Evolutionary conservation across 2,888 invertebrate genomes (phyloP).

Genomic region (Lamellibrachia satsuma): DNA sequence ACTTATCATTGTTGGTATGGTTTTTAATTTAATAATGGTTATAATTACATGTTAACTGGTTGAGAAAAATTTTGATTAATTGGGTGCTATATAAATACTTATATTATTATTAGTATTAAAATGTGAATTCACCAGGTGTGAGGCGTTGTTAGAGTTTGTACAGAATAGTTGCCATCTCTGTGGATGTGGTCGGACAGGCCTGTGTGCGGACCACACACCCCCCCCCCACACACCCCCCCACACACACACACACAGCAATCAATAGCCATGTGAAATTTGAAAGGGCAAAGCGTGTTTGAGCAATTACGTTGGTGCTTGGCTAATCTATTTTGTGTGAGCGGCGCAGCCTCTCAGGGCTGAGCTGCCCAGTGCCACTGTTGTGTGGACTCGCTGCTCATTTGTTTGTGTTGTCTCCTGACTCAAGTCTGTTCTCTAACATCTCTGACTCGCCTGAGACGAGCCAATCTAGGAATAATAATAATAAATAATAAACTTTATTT

Average conservation of each 20-base stretch:
- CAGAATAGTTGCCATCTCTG: neutral
- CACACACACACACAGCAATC: neutral
- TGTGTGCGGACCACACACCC: no score
- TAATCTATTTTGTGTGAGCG: neutral
- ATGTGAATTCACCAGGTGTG: no score
- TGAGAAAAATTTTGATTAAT: no score
- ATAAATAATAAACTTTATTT: no score
- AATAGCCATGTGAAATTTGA: constrained; percentile 7
- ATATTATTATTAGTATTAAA: no score
- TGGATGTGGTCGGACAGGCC: neutral
- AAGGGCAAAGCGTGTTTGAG: constrained; percentile 6
- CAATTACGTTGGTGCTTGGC: constrained; percentile 12
- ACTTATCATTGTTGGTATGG: no score
- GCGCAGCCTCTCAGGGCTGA: neutral
- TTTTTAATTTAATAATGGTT: no score
- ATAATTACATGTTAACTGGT: no score
- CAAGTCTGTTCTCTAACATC: neutral
- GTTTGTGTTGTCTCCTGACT: neutral
- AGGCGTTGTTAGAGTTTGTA: neutral
- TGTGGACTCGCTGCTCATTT: neutral
- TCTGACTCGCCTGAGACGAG: neutral
- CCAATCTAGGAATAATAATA: no score
- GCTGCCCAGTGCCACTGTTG: neutral
- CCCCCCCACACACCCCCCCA: neutral
- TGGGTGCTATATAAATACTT: no score